phyloP scores from a whole-genome alignment of 2,888 invertebrate species.

The Lampropteryx suffumata region DNA sequence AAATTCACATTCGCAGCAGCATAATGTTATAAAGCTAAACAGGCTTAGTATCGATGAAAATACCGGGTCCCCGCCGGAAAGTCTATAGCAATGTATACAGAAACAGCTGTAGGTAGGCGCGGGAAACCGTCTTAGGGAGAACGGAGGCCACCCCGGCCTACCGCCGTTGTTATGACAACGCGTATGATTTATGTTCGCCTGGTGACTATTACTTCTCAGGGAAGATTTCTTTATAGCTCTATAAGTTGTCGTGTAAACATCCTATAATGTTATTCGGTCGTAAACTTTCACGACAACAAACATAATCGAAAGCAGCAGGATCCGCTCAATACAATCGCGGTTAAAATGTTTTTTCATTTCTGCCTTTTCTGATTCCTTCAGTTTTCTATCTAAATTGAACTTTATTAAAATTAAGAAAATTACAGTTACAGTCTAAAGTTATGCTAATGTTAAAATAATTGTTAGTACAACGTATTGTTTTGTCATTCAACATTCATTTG shows the following conservation, averaged over 20 bases:
- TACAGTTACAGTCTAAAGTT: no score
- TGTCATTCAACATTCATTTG: no score
- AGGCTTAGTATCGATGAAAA: conserved; percentile 52
- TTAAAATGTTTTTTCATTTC: no score
- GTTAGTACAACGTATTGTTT: no score
- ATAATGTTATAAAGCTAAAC: not conserved
- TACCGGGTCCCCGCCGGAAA: conserved; percentile 52
- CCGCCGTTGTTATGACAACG: conserved; percentile 65
- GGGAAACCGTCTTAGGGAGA: conserved; percentile 57
- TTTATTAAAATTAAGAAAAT: no score
- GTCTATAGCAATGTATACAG: conserved; percentile 58
- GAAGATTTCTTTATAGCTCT: conserved; percentile 26
- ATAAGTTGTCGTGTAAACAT: conserved; percentile 28
- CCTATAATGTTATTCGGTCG: conserved; percentile 10
- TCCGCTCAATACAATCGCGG: no score
- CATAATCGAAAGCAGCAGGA: not conserved
- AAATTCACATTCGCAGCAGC: no score
- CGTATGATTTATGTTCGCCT: conserved; percentile 65
- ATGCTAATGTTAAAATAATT: no score
- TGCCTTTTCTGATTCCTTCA: no score
- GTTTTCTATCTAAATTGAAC: no score
- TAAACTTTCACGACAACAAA: conserved; percentile 1
- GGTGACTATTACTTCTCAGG: conserved; percentile 46
- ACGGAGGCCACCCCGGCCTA: conserved; percentile 52
- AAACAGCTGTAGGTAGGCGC: conserved; percentile 67